Percentiles rank a stretch among this genome's conserved stretches.
Conservation (phyloP, 2,797 vertebrate genomes). For the Glossophaga mutica region DNA sequence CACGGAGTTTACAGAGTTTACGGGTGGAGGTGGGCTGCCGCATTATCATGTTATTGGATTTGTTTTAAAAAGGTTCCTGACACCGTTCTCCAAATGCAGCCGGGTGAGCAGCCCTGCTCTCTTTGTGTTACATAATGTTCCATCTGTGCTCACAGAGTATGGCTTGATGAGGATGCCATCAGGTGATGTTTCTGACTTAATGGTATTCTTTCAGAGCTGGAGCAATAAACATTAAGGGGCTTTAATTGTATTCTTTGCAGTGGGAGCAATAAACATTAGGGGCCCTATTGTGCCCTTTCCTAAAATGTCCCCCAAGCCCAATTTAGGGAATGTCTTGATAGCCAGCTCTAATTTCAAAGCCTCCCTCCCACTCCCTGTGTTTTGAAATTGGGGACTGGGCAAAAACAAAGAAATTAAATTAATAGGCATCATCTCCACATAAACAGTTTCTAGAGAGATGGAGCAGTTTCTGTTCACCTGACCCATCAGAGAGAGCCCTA, state of each 20-base stretch:
- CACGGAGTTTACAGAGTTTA: constrained; percentile 45
- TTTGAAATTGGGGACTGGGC: constrained; percentile 49
- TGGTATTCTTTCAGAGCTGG: constrained; percentile 70
- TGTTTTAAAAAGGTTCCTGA: constrained; percentile 32
- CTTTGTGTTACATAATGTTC: constrained; percentile 49
- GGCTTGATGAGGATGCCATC: constrained; percentile 64
- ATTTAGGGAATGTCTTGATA: constrained; percentile 69
- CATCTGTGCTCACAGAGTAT: constrained; percentile 59
- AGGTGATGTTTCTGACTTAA: constrained; percentile 75
- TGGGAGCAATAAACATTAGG: constrained; percentile 78
- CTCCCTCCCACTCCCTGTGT: constrained; percentile 35
- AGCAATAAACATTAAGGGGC: constrained; percentile 79
- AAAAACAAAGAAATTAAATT: constrained; percentile 44
- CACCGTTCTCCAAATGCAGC: constrained; percentile 9
- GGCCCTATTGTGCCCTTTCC: constrained; percentile 65
- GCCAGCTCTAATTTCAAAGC: constrained; percentile 65
- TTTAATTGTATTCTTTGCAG: constrained; percentile 78
- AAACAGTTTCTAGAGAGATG: background rate
- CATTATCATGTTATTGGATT: constrained; percentile 2
- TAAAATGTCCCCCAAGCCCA: constrained; percentile 73
- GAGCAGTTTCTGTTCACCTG: background rate
- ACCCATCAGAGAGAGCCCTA: background rate
- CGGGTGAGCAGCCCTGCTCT: background rate
- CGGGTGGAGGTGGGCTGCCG: background rate
- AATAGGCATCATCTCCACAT: constrained; percentile 10